Conservation (phyloP, 2,888 invertebrate species). For the Linyphia triangularis region DNA sequence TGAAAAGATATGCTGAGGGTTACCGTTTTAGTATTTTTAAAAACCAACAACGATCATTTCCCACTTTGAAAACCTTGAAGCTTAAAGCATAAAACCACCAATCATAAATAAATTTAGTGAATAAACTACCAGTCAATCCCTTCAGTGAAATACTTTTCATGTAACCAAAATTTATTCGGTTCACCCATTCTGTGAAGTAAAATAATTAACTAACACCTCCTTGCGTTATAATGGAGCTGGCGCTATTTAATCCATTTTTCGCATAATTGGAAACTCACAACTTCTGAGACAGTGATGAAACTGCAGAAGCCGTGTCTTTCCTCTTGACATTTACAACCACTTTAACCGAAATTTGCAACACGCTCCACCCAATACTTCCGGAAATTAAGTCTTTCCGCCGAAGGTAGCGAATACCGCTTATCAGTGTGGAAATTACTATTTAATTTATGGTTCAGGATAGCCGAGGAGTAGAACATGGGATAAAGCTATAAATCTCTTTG, state of each 20-base stretch:
- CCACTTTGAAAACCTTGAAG: too few relatives aligned
- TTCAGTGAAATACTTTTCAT: too few relatives aligned
- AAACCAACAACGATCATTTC: too few relatives aligned
- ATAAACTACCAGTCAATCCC: too few relatives aligned
- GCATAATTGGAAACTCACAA: slow-evolving; percentile 27
- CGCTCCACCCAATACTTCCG: slow-evolving; percentile 61
- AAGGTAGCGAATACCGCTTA: slow-evolving; percentile 32
- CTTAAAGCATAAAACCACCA: too few relatives aligned
- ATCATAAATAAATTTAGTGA: too few relatives aligned
- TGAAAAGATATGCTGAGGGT: too few relatives aligned
- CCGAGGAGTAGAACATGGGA: slow-evolving; percentile 33
- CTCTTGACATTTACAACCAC: slow-evolving; percentile 62
- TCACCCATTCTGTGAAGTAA: neutral
- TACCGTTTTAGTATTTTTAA: too few relatives aligned
- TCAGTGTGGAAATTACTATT: slow-evolving; percentile 66
- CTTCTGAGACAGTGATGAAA: slow-evolving; percentile 35
- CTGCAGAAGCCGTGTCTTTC: slow-evolving; percentile 17
- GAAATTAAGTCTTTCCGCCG: slow-evolving; percentile 65
- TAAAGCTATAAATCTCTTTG: slow-evolving; percentile 53
- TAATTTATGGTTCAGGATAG: slow-evolving; percentile 64
- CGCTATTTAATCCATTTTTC: slow-evolving; percentile 24
- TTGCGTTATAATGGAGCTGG: neutral
- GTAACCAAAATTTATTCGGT: too few relatives aligned
- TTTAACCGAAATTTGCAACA: slow-evolving; percentile 38
- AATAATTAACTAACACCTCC: neutral